Conservation (phyloP, 1,140 invertebrate genomes). For the Philotrypesis tridentata region DNA sequence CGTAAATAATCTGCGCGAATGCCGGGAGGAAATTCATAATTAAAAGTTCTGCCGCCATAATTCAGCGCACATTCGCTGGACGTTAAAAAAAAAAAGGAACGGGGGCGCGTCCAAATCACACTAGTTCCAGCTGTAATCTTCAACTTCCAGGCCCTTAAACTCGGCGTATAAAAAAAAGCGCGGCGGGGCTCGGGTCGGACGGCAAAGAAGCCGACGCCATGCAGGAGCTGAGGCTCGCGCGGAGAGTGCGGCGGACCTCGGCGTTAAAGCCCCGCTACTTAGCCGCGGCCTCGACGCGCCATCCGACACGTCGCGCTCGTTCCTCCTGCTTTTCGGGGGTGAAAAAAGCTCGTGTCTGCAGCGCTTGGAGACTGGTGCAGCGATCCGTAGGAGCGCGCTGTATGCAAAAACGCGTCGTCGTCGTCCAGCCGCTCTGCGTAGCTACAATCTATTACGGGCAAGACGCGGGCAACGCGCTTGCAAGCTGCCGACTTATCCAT, state of each 20-base stretch:
- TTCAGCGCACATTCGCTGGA: background rate
- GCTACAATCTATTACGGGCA: background rate
- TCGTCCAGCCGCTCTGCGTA: background rate
- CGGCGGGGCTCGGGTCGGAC: too few relatives aligned
- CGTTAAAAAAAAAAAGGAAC: background rate
- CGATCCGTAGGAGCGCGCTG: background rate
- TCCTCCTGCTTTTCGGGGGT: too few relatives aligned
- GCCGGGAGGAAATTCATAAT: background rate
- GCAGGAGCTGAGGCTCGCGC: too few relatives aligned
- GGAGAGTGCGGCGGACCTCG: too few relatives aligned
- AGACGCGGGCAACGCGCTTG: background rate
- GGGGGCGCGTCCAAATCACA: background rate
- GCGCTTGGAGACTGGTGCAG: background rate
- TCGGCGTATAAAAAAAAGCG: background rate
- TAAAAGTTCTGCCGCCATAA: background rate
- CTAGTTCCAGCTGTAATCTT: background rate
- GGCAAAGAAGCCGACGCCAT: too few relatives aligned
- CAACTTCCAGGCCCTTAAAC: background rate
- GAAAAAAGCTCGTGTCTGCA: background rate
- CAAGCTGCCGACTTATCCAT: background rate
- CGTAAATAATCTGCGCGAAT: too few relatives aligned
- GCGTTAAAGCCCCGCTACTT: constrained; percentile 11
- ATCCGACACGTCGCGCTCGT: background rate
- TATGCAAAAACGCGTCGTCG: background rate
- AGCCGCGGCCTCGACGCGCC: background rate